Evolutionary conservation across 2,888 invertebrate genomes (phyloP), one percentile per base, ranked within the genome.

Genomic region (Syrphus vitripennis): DNA sequence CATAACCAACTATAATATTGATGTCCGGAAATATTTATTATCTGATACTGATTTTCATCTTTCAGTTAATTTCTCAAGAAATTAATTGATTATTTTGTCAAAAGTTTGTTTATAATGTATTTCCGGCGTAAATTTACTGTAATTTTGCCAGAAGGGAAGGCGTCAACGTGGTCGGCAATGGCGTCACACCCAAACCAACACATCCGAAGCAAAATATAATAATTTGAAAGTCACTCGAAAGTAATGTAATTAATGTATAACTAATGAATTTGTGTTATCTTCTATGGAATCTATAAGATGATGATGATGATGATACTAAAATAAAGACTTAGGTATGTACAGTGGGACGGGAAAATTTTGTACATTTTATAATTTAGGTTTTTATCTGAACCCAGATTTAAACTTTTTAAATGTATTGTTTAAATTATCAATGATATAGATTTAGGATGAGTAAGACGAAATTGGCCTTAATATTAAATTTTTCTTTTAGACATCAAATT

Each of bases 231-330:
- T 26, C 42, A 63, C 42, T 42, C 42, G 10, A 42, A 63, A 29
- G 12, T 40, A 42, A 42, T 5, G 29, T 45, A 42, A 63, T 63
- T 63, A 63, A 42, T 63, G 42, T n/a, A 63, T 42, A 45, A 63
- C 26, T 45, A 63, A 63, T 63, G 63, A 63, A 42, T 29, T 61
- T 61, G 31, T 40, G 37, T 37, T 63, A 63, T 63, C 16, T 29
- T 42, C 26, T 42, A 16, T n/a, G n/a, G 24, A 63, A 63, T 26
- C 63, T 42, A 26, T 26, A 26, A 14, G 61, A 26, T 63, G 37
- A 61, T 21, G 61, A 26, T 63, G 37, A 61, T 21, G 9, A 61
- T 61, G 37, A 24, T 40, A 19, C 10, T 4, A 48, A 48, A n/a
- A n/a, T n/a, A n/a, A 48, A 3, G 12, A 12, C 5, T 21, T 12